These are phyloP conservation scores for Holcopasites calliopsidis DNA, from an alignment of 1,140 invertebrate genomes.

Conservation along the genomic window DNA sequence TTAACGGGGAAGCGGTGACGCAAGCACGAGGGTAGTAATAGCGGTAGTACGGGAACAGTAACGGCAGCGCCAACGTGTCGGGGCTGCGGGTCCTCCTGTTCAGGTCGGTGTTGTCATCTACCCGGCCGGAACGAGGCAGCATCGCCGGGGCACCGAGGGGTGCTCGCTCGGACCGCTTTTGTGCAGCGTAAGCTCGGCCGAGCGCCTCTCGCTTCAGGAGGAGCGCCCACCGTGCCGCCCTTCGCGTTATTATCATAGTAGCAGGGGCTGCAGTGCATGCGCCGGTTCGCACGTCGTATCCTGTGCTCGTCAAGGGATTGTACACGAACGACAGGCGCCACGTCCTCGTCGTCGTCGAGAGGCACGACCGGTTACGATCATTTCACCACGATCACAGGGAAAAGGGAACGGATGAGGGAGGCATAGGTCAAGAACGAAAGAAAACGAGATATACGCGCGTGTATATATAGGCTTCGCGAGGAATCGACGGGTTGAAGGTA, in stretches of 20 bases:
- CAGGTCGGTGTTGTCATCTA: conserved; percentile 46
- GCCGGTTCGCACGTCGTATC: conserved; percentile 55
- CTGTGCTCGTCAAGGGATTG: conserved; percentile 61
- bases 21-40: conserved; percentile 28
- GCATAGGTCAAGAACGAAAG: neutral
- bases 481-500: neutral
- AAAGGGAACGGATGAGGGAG: conserved; percentile 22
- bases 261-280: conserved; percentile 54
- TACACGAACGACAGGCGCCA: conserved; percentile 52
- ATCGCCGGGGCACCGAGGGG: conserved; percentile 39
- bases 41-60: conserved; percentile 13
- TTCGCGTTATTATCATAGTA: conserved; percentile 65
- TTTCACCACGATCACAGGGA: conserved; percentile 46
- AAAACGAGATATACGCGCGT: neutral
- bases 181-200: conserved; percentile 46
- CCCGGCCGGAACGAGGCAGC: conserved; percentile 44
- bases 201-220: conserved; percentile 55
- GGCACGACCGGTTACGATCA: conserved; percentile 58
- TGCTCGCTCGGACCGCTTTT: conserved; percentile 42
- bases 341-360: conserved; percentile 54
- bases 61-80: conserved; percentile 38
- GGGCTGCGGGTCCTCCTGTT: conserved; percentile 44
- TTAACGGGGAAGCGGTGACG: conserved; percentile 10
- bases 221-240: conserved; percentile 55
- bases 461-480: neutral